phyloP scores from a whole-genome alignment of 2,888 invertebrate genomes.

The Habroteleia sp. region DNA sequence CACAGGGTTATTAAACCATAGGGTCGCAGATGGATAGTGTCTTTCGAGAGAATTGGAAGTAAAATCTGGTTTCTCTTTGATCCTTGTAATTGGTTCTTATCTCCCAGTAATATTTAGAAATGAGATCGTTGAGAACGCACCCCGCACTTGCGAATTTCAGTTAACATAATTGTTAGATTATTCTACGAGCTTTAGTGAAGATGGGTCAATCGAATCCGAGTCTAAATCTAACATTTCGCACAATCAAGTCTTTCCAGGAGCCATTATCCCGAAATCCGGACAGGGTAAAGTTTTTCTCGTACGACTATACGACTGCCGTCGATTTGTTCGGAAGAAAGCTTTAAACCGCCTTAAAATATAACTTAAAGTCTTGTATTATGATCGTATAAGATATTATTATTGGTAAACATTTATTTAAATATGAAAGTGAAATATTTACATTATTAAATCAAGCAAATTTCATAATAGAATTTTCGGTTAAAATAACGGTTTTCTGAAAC shows the following conservation, averaged over 20 bases:
- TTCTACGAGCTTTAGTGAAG: conserved; percentile 12
- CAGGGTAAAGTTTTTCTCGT: conserved; percentile 16
- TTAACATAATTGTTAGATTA: conserved; percentile 50
- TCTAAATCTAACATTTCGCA: conserved; percentile 21
- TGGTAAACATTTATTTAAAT: too few relatives aligned
- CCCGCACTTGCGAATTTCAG: conserved; percentile 40
- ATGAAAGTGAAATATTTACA: too few relatives aligned
- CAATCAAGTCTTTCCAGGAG: conserved; percentile 18
- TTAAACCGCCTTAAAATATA: too few relatives aligned
- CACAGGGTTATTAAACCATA: conserved; percentile 64
- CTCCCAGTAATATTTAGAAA: conserved; percentile 39
- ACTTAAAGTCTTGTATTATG: too few relatives aligned
- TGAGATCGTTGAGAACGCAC: conserved; percentile 17
- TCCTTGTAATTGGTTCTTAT: conserved; percentile 50
- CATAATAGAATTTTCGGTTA: too few relatives aligned
- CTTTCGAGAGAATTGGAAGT: conserved; percentile 63
- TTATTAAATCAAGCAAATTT: too few relatives aligned
- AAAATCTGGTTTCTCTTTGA: conserved; percentile 33
- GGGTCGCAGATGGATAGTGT: conserved; percentile 64
- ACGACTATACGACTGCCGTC: conserved; percentile 1
- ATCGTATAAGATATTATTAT: too few relatives aligned
- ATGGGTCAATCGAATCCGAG: conserved; percentile 6
- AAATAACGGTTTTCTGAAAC: too few relatives aligned
- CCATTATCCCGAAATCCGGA: conserved; percentile 18
- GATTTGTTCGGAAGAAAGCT: neutral